A percentile compares a stretch with the other conserved stretches of the same genome.
Evolutionary conservation across 2,797 vertebrate genomes (phyloP).

Genomic region (Euphonia xanthogaster): DNA sequence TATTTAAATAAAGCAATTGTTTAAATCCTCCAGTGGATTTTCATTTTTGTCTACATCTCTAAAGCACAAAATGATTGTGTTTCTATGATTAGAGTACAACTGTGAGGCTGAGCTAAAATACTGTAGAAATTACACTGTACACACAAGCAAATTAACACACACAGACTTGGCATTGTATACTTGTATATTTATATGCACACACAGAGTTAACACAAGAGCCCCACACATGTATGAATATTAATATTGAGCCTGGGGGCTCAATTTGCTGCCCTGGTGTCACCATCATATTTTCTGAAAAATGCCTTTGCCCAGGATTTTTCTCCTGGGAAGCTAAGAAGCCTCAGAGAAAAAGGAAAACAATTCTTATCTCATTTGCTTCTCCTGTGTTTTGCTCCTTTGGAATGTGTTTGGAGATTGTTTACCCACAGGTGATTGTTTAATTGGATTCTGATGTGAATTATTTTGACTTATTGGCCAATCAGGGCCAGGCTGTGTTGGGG

Average conservation of each 20-base stretch:
- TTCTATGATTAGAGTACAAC: neutral
- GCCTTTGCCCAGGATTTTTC: too few relatives aligned
- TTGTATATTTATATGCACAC: neutral
- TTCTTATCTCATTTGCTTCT: too few relatives aligned
- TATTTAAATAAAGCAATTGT: neutral
- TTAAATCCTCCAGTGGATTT: neutral
- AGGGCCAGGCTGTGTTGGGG: fast-evolving
- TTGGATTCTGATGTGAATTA: too few relatives aligned
- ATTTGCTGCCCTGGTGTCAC: neutral
- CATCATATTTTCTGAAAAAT: too few relatives aligned
- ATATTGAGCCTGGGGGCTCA: neutral
- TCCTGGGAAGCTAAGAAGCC: too few relatives aligned
- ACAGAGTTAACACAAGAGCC: neutral
- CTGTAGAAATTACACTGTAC: neutral
- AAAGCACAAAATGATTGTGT: neutral
- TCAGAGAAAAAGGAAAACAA: too few relatives aligned
- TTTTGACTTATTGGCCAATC: too few relatives aligned
- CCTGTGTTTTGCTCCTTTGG: too few relatives aligned
- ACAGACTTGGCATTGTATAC: too few relatives aligned
- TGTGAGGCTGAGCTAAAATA: neutral
- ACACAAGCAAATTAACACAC: neutral
- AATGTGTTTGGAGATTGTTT: too few relatives aligned
- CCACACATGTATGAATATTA: too few relatives aligned
- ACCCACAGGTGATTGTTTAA: too few relatives aligned
- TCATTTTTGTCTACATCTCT: neutral